phyloP scores from a whole-genome alignment of 2,888 invertebrate genomes.

The Xestoiulus laeticollis region DNA sequence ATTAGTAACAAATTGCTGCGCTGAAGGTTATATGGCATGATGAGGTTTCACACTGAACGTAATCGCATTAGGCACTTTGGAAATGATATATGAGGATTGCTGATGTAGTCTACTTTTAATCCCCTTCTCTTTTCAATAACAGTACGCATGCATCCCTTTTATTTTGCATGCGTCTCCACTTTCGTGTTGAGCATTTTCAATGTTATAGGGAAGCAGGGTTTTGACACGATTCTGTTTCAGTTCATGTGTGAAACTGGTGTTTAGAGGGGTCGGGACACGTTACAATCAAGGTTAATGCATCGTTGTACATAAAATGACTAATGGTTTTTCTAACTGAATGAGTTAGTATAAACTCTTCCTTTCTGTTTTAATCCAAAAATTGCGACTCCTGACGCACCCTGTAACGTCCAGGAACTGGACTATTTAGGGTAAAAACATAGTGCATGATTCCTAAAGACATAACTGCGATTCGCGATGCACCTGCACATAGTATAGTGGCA shows the following conservation, averaged over 20 bases:
- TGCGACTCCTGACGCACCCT: background rate
- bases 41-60: slow-evolving; percentile 49
- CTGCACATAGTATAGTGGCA: too few relatives aligned
- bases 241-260: slow-evolving; percentile 21
- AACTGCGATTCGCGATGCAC: too few relatives aligned
- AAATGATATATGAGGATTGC: slow-evolving; percentile 31
- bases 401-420: too few relatives aligned
- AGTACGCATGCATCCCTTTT: background rate
- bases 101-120: slow-evolving; percentile 11
- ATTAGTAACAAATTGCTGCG: slow-evolving; percentile 51
- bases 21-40: slow-evolving; percentile 38
- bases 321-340: background rate
- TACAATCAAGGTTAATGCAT: background rate
- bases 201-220: background rate
- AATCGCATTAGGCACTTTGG: slow-evolving; percentile 25
- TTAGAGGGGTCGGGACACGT: background rate
- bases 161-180: background rate
- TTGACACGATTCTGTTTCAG: background rate
- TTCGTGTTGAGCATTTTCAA: background rate
- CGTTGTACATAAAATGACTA: background rate
- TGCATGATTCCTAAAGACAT: too few relatives aligned
- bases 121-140: background rate
- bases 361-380: background rate
- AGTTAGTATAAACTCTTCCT: background rate
- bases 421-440: too few relatives aligned